Evolutionary conservation across 2,797 vertebrate species (phyloP), one percentile per base, ranked within the genome.

Genomic region (Graptemys geographica): DNA sequence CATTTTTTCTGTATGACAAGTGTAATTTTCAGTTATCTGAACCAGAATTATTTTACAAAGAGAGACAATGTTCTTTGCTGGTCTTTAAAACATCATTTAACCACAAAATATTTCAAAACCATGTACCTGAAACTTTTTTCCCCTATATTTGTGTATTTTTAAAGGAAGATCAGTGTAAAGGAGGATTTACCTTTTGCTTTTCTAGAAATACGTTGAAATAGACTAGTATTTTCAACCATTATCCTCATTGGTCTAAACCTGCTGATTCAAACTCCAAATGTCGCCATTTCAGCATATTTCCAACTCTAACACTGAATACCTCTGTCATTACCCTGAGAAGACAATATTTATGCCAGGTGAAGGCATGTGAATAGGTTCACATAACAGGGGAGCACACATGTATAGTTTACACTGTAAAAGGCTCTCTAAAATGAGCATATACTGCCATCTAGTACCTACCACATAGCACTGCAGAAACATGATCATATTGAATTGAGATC

Each of bases 401-500:
- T 11, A 4, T 8, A 0, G 0, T 15, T 5, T n/a, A 4, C 25
- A 1, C 15, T 4, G 21, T 23, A 41, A 72, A 23, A 16, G 21
- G 1, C 57, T 87, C 86, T 69, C 4, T 12, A 21, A 21, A 7
- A 41, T 62, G 84, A 37, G 95, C 92, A 0, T 8, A 49, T 83
- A 95, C 80, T 90, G 96, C 94, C 96, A 94, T 76, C 96, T 97
- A 87, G 90, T 84, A 0, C 84, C 21, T 87, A 49, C 33, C 82
- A 11, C 11, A 44, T 85, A 89, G 74, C 0, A 59, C 55, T 92
- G 82, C 93, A 93, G 65, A 55, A 56, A 12, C 16, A 31, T 27
- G 27, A 44, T 15, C 13, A 44, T 27, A 31, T 44, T 1, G 7
- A 8, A 19, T 2, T 27, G 27, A 56, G 93, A 90, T 27, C n/a